phyloP scores from a whole-genome alignment of 2,113 vertebrate species.

The Tinamus guttatus region DNA sequence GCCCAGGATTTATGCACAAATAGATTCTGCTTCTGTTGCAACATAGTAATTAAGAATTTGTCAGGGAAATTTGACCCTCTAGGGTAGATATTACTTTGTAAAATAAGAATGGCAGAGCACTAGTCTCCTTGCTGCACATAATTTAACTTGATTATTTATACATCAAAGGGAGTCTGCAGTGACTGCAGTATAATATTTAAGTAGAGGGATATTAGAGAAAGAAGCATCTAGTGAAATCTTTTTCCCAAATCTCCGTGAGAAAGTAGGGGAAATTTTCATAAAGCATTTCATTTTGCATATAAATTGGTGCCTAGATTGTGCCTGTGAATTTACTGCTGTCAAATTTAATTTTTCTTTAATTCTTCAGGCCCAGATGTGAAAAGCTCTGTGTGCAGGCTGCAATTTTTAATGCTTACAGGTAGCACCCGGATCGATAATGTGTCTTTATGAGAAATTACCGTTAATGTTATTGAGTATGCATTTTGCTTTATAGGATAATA shows the following conservation, averaged over 20 bases:
- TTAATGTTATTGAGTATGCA: slow-evolving; percentile 97
- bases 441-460: slow-evolving; percentile 98
- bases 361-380: slow-evolving; percentile 93
- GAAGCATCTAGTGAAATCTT: slow-evolving; percentile 82
- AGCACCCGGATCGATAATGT: slow-evolving; percentile 94
- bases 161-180: slow-evolving; percentile 94
- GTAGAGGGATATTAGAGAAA: slow-evolving; percentile 84
- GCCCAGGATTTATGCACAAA: slow-evolving; percentile 93
- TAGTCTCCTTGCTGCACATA: slow-evolving; percentile 89
- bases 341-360: slow-evolving; percentile 99
- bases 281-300: slow-evolving; percentile 96
- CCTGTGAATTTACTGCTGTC: slow-evolving; percentile 96
- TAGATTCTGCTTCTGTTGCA: slow-evolving; percentile 93
- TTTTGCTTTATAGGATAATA: slow-evolving; percentile 92
- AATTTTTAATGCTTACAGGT: slow-evolving; percentile 95
- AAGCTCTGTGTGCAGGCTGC: slow-evolving; percentile 88
- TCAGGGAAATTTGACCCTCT: slow-evolving; percentile 99
- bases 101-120: slow-evolving; percentile 92
- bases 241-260: slow-evolving; percentile 86
- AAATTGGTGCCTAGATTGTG: slow-evolving; percentile 91
- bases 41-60: slow-evolving; percentile 98
- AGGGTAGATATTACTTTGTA: slow-evolving; percentile 98
- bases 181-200: slow-evolving; percentile 92
- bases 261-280: slow-evolving; percentile 89
- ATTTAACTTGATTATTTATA: slow-evolving; percentile 99